A percentile compares a stretch with the other conserved stretches of the same genome.
phyloP scores from a whole-genome alignment of 2,797 vertebrate genomes.

The Aldrovandia affinis region DNA sequence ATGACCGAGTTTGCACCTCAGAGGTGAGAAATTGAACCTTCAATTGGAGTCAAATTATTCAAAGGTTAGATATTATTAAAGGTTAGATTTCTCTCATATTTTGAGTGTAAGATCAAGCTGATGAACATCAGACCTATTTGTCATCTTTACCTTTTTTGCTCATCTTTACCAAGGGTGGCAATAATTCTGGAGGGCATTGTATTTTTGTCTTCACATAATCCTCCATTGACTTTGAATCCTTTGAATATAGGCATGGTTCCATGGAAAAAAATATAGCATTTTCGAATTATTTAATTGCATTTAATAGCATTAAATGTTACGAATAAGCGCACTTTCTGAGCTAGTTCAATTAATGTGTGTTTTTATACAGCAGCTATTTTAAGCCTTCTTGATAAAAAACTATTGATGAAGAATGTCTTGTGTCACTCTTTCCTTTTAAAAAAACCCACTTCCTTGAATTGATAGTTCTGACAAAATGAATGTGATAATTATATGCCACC shows the following conservation, averaged over 20 bases:
- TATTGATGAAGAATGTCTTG: neutral
- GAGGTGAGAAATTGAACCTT: too few relatives aligned
- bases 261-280: constrained; percentile 23
- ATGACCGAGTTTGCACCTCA: too few relatives aligned
- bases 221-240: neutral
- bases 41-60: too few relatives aligned
- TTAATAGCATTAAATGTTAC: constrained; percentile 13
- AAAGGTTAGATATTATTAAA: too few relatives aligned
- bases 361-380: neutral
- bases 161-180: too few relatives aligned
- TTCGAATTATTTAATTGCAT: constrained; percentile 51
- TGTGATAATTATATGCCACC: constrained; percentile 66
- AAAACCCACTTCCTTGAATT: constrained; percentile 38
- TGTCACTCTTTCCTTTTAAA: constrained; percentile 35
- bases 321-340: constrained; percentile 14
- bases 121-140: too few relatives aligned
- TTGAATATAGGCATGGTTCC: constrained; percentile 33
- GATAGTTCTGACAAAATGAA: constrained; percentile 58
- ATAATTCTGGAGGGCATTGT: too few relatives aligned
- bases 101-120: too few relatives aligned
- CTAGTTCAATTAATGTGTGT: constrained; percentile 30
- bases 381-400: neutral
- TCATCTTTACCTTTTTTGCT: too few relatives aligned
- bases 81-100: too few relatives aligned
- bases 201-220: neutral